Evolutionary conservation across 2,113 vertebrate species (phyloP).

Genomic region (Takifugu bimaculatus): DNA sequence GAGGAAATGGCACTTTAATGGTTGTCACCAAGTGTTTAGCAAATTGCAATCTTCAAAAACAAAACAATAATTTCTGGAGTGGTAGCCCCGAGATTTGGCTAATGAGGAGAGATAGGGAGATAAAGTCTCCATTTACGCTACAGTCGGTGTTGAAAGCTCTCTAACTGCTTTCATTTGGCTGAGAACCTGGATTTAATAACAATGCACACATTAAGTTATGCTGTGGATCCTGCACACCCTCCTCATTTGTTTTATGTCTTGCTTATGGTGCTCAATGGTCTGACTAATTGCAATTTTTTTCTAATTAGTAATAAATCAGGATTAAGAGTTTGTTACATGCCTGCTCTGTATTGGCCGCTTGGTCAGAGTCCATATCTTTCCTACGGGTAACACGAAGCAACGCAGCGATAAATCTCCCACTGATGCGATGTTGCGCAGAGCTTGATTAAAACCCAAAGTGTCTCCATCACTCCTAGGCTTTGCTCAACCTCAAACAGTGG

Average conservation of each 20-base stretch:
- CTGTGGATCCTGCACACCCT: conserved; percentile 3
- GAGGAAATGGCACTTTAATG: conserved; percentile 62
- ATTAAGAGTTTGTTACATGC: conserved; percentile 5
- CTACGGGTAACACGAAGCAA: conserved; percentile 34
- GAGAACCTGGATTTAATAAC: conserved; percentile 30
- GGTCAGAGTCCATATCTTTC: conserved; percentile 3
- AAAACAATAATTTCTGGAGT: conserved; percentile 52
- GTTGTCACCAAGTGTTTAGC: conserved; percentile 45
- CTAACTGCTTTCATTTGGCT: conserved; percentile 48
- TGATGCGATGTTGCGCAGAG: conserved; percentile 12
- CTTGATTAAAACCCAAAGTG: conserved; percentile 47
- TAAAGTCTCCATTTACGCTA: conserved; percentile 55
- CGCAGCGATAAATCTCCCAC: conserved; percentile 34
- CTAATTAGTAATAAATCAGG: background rate
- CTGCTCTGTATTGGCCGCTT: background rate
- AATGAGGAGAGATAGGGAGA: conserved; percentile 52
- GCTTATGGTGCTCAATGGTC: background rate
- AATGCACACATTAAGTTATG: conserved; percentile 23
- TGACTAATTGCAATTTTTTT: conserved; percentile 2
- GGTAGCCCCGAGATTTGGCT: conserved; percentile 57
- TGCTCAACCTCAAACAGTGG: conserved; percentile 43
- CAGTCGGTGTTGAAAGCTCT: conserved; percentile 50
- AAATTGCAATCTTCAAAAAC: conserved; percentile 49
- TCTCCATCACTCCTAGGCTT: conserved; percentile 6
- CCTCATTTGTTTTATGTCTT: conserved; percentile 1